Conservation (phyloP, 2,113 vertebrate species). For the Malaclemys terrapin region DNA sequence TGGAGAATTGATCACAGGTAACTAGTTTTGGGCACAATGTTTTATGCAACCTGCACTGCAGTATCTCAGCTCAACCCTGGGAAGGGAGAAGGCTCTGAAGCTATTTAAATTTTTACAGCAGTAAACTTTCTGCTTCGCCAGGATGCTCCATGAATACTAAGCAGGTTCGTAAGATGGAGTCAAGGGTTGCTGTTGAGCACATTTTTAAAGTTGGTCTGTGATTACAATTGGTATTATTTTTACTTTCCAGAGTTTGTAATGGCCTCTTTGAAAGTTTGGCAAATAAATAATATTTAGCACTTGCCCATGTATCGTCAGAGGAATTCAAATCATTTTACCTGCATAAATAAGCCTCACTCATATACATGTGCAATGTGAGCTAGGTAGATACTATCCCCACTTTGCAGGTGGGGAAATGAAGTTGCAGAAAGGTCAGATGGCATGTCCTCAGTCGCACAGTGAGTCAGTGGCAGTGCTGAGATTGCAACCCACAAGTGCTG, state of each 20-base stretch:
- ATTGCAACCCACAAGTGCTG: not conserved
- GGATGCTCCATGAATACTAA: slow-evolving; percentile 31
- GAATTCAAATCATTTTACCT: not conserved
- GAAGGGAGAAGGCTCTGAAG: slow-evolving; percentile 4
- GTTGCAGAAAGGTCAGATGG: not conserved
- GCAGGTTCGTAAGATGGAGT: not conserved
- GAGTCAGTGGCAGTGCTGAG: not conserved
- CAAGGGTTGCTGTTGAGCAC: not conserved
- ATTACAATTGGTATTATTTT: not conserved
- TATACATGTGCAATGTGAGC: not conserved
- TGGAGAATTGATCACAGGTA: not conserved
- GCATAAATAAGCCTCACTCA: not conserved
- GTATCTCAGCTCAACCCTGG: not conserved
- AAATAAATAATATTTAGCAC: not conserved
- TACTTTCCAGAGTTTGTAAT: not conserved
- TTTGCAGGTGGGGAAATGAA: not conserved
- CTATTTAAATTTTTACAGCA: slow-evolving; percentile 43
- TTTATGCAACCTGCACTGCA: slow-evolving; percentile 1
- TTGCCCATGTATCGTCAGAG: not conserved
- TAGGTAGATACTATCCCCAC: not conserved
- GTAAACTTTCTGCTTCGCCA: slow-evolving; percentile 22
- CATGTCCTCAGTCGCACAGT: rapidly evolving
- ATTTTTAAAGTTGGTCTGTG: not conserved
- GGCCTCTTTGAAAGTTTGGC: not conserved
- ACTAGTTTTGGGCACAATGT: slow-evolving; percentile 11